Evolutionary conservation across 2,113 vertebrate species (phyloP), one percentile per base, ranked within the genome.

Genomic region (Alethe castanea): DNA sequence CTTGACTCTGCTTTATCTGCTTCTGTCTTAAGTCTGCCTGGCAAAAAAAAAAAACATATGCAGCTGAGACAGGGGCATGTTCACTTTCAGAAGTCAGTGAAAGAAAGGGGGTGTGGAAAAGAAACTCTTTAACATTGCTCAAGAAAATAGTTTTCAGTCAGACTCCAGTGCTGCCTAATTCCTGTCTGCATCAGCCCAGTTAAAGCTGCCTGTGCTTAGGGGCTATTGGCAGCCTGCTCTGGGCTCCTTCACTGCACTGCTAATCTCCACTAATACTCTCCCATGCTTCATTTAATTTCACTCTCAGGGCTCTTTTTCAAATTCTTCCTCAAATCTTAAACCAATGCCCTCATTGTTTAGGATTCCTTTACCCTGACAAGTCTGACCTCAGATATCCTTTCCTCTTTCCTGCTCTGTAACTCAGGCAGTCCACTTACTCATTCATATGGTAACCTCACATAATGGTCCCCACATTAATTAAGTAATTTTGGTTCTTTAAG

Each of bases 391-490:
- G 96, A 97, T 98, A 98, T 97, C 97, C 98, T 97, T 96, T 97
- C 97, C 86, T 98, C 98, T 98, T 98, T 98, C 97, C 95, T 93
- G 95, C 97, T 96, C 94, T 96, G 88, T 96, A 98, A 97, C 97
- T 94, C 96, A 96, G 90, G 92, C 95, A 92, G 96, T 97, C 97
- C 97, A 97, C 97, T 94, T 95, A 93, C 89, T 98, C 95, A 98
- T 99, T 99, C 98, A 98, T 98, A 98, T 98, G 98, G 97, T 98
- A 98, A 99, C 96, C 89, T 19, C 81, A 95, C 97, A 97, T 98
- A 98, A 98, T 98, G 97, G 96, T 95, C 97, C 98, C 97, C 97
- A 97, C 97, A 97, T 98, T 98, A 97, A 97, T 96, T 97, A 97
- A 97, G 84, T 97, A 95, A 97, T 96, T 97, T 97, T 81, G 60